Evolutionary conservation across 2,113 vertebrate genomes (phyloP).

Genomic region (Aegotheles bennettii): DNA sequence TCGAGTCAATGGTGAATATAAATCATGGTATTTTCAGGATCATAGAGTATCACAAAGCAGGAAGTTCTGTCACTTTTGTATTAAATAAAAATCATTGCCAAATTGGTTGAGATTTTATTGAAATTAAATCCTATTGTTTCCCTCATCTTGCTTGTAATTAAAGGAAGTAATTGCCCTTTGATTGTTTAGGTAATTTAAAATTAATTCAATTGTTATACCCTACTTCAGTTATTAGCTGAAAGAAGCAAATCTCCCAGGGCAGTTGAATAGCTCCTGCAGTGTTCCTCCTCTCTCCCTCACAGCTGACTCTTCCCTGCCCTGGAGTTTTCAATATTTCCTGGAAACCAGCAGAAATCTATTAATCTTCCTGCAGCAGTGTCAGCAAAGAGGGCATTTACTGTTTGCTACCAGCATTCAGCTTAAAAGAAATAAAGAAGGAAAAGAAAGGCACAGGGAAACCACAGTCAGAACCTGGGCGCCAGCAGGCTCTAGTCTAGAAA

Average conservation of each 20-base stretch:
- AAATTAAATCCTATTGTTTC: slow-evolving; percentile 30
- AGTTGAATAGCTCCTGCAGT: accelerated
- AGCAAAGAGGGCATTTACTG: neutral
- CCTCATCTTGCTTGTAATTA: neutral
- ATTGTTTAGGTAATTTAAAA: slow-evolving; percentile 28
- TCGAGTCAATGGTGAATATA: neutral
- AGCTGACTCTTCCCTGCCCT: neutral
- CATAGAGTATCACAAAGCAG: neutral
- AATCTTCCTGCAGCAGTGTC: neutral
- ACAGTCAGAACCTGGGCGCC: neutral
- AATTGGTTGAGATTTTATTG: neutral
- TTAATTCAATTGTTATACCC: slow-evolving; percentile 38
- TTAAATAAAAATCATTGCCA: neutral
- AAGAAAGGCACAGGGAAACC: neutral
- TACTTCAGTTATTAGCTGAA: neutral
- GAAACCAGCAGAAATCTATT: neutral
- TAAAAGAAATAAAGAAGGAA: neutral
- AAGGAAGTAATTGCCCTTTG: slow-evolving; percentile 43
- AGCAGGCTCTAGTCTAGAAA: neutral
- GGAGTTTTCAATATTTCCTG: neutral
- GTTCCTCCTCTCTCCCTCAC: neutral
- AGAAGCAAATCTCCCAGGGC: neutral
- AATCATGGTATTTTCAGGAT: neutral
- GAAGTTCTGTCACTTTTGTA: neutral
- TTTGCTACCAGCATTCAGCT: neutral